Base-by-base conservation (phyloP, 2,113 vertebrate genomes). In the Ivindomyrus marchei region DNA sequence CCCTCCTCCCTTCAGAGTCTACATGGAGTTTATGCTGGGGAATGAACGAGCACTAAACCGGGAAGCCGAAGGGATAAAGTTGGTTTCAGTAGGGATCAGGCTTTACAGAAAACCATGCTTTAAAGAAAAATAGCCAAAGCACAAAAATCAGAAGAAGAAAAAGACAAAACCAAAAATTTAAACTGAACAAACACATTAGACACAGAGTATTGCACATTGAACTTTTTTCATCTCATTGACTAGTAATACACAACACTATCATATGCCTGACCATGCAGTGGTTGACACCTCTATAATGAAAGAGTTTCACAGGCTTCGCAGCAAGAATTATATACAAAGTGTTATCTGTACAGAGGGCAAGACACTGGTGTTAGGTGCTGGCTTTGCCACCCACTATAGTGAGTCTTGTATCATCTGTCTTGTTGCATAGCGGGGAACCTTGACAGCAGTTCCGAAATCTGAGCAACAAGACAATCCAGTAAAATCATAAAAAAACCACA, bases 191-290 rank as follows among this genome's bases (percentile, higher is more conserved):
- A 80, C 53, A 77, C 70, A 88, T 27, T 11, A 27, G 36, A 58
- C 94, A 96, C 93, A 95, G 94, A 97, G 95, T 97, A 98, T 98
- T 98, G 97, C 97, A 98, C 97, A 96, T 97, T 95, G 95, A 97
- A 96, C 52, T 95, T 96, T 95, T 96, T 97, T 96, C 95, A 46
- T 47, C 85, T 87, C 31, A 95, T 95, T 95, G 95, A 95, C 95
- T 96, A 96, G 95, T 96, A 97, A 96, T 94, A 96, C 94, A 95
- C 88, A 42, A 47, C 94, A 91, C 96, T 97, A 96, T 96, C 95
- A 94, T 96, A 96, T 94, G 96, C 94, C 95, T 96, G 95, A 97
- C 95, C 97, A 97, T 97, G 97, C 97, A 97, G 96, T 95, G 96
- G 95, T 95, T 96, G 94, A 96, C 95, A 95, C 94, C 95, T 97